A percentile compares a stretch with the other conserved stretches of the same genome.
phyloP scores from a whole-genome alignment of 2,888 invertebrate genomes.

The Scaptomyza cyrtandrae region DNA sequence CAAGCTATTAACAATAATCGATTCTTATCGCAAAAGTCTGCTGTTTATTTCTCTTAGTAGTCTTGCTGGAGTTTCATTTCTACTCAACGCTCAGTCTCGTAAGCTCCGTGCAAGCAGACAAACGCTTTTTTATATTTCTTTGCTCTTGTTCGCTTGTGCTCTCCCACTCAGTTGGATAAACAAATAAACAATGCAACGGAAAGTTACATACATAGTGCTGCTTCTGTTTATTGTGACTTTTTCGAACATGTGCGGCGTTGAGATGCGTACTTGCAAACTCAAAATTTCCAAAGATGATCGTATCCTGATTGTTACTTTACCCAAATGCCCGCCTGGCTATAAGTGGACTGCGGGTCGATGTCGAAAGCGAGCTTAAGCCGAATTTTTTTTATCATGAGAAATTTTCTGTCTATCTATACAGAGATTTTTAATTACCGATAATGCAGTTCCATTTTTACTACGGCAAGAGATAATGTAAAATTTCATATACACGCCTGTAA shows the following conservation, averaged over 20 bases:
- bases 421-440: neutral
- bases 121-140: slow-evolving; percentile 61
- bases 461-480: neutral
- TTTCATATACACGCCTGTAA: no score
- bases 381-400: slow-evolving; percentile 3
- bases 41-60: slow-evolving; percentile 26
- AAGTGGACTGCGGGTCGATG: slow-evolving; percentile 62
- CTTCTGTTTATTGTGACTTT: slow-evolving; percentile 34
- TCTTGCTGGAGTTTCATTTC: slow-evolving; percentile 19
- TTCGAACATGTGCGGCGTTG: slow-evolving; percentile 12
- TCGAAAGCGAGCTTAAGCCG: slow-evolving; percentile 51
- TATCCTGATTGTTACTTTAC: slow-evolving; percentile 53
- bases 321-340: slow-evolving; percentile 48
- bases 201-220: slow-evolving; percentile 26
- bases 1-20: slow-evolving; percentile 23
- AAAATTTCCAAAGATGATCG: slow-evolving; percentile 50
- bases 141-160: slow-evolving; percentile 1
- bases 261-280: slow-evolving; percentile 8
- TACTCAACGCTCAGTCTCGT: slow-evolving; percentile 43
- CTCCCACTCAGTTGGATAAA: no score
- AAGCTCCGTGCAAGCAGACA: slow-evolving; percentile 53
- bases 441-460: neutral
- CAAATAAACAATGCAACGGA: slow-evolving; percentile 40
- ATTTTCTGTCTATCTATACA: neutral
- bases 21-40: slow-evolving; percentile 46